Evolutionary conservation across 2,888 invertebrate species (phyloP), one percentile per base, ranked within the genome.

Genomic region (Caenorhabditis sinica): DNA sequence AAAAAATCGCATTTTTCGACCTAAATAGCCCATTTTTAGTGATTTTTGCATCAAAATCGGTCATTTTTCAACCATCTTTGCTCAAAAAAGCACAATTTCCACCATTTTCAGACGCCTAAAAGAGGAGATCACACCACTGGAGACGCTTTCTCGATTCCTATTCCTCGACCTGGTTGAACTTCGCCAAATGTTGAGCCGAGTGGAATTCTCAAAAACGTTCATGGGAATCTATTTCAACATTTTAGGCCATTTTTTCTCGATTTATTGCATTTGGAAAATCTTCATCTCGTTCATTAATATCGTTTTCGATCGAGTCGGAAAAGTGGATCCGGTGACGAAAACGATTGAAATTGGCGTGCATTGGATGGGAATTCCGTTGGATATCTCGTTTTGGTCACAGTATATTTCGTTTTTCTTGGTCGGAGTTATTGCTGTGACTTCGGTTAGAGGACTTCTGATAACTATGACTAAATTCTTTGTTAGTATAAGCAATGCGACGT

Each of bases 401-500:
- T 97, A 99, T 93, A 96, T 99, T 66, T 98, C 98, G 0, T 99
- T 99, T 94, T 95, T 97, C 91, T 95, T 99, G 0, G 96, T 99
- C 5, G 99, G 99, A 0, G 97, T 98, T 90, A 99, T 99, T 86
- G 98, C 98, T 0, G 95, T 99, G 2, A 98, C 99, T 0, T 98
- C 98, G 11, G 98, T 99, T 66, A 94, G 99, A 86, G 99, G 99
- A 4, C 94, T 99, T 65, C 94, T 99, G 75, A 95, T 99, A 3
- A 99, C 98, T 0, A 94, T 99, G 58, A 98, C 99, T 17, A 98
- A 98, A 97, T 99, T 99, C 93, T 99, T 99, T 95, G 98, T 99
- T 94, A 97, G 97, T 92, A 97, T 99, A 92, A 98, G 98, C 0
- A 98, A 97, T 90, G 97, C 96, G 89, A 98, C 98, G 94, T 98